Evolutionary conservation across 2,113 vertebrate species (phyloP), one percentile per base, ranked within the genome.

Genomic region (Vicugna pacos): DNA sequence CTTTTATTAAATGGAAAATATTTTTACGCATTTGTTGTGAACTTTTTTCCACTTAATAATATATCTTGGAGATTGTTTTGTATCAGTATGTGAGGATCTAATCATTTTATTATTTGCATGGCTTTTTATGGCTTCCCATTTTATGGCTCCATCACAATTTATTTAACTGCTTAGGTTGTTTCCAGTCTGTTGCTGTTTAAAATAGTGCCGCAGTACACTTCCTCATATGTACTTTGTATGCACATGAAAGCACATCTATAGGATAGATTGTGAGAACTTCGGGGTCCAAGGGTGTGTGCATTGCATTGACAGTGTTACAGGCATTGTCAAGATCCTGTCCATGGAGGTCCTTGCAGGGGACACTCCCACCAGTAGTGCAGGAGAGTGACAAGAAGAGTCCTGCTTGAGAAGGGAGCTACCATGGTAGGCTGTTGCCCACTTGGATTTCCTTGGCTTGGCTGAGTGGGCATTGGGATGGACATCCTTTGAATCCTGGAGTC

Each of bases 291-390:
- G 19, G 1, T 16, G 5, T 20, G 13, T 35, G 13, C 3, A 1
- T 38, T 46, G 32, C 42, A 6, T 32, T 58, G n/a, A 22, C 32
- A 83, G 5, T 54, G 22, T 35, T 26, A n/a, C 0, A 72, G 38
- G 28, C 58, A 14, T 54, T 12, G 54, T 50, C 30, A 20, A 0
- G 2, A 35, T 58, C 64, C 58, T 16, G 15, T 79, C 52, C 42
- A 16, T 16, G 4, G 50, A 65, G 26, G 16, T 52, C 52, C 76
- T 82, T 60, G 67, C 38, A 24, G 70, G 3, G 12, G n/a, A 9
- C n/a, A 4, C 8, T 56, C 54, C 73, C 64, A 32, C 20, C 17
- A 3, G 0, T 0, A 32, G 26, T 35, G 6, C 46, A 13, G 8
- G 65, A 48, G 9, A 62, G 30, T 14, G 30, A 15, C 16, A 3